These are phyloP conservation scores for Chionomys nivalis DNA, from an alignment of 2,113 vertebrate genomes.

Conservation along the genomic window DNA sequence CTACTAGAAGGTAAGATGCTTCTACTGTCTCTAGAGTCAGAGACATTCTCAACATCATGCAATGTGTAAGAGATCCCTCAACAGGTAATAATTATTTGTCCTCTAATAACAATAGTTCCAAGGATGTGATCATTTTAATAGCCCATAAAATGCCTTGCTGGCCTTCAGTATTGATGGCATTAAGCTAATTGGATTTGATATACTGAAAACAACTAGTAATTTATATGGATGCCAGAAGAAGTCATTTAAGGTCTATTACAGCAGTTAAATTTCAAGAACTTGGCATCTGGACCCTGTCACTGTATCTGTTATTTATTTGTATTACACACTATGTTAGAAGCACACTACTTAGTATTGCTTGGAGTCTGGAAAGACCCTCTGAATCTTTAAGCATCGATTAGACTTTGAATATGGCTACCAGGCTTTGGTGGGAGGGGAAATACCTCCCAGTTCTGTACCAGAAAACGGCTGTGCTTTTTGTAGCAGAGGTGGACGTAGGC, in stretches of 20 bases:
- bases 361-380: background rate
- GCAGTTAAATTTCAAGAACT: background rate
- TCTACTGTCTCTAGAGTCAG: too few species aligned
- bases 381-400: background rate
- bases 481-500: background rate
- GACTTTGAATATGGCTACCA: background rate
- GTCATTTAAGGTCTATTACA: background rate
- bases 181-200: background rate
- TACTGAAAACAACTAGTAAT: background rate
- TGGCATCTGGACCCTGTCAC: background rate
- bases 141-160: background rate
- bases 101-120: background rate
- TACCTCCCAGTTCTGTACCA: background rate
- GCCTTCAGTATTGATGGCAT: background rate
- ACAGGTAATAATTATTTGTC: background rate
- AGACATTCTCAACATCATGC: background rate
- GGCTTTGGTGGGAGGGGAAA: background rate
- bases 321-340: background rate
- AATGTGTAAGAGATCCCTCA: background rate
- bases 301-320: background rate
- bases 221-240: background rate
- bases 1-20: background rate
- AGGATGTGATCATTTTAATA: background rate
- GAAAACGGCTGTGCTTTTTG: background rate
- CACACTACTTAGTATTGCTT: background rate